phyloP scores from a whole-genome alignment of 2,113 vertebrate genomes.

The Scomber japonicus region DNA sequence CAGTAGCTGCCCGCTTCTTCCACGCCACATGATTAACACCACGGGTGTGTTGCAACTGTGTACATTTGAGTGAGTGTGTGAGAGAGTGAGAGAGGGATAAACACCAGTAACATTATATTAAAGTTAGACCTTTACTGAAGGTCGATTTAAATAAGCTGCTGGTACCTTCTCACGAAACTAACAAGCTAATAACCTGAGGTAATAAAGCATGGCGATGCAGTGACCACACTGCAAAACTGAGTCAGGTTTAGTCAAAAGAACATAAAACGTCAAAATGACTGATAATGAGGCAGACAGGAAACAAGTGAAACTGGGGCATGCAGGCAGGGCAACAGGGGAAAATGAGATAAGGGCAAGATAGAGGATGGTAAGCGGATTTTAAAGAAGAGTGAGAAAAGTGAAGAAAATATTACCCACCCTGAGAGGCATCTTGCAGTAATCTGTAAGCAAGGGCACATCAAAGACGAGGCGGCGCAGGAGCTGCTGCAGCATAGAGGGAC shows the following conservation, averaged over 20 bases:
- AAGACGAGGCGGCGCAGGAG: constrained; percentile 95
- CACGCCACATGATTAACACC: constrained; percentile 42
- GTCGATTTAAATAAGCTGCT: constrained; percentile 3
- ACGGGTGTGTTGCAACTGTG: constrained; percentile 21
- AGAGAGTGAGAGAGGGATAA: background rate
- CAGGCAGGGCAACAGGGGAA: background rate
- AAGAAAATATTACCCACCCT: constrained; percentile 87
- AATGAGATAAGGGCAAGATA: constrained; percentile 4
- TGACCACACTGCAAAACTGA: background rate
- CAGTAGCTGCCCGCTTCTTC: constrained; percentile 16
- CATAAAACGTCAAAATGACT: background rate
- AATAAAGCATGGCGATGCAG: background rate
- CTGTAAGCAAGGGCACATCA: constrained; percentile 95
- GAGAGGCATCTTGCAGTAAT: constrained; percentile 99
- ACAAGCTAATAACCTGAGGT: constrained; percentile 8
- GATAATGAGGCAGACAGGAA: background rate
- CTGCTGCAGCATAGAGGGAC: constrained; percentile 97
- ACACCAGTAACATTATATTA: background rate
- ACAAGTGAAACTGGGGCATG: background rate
- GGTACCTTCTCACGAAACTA: background rate
- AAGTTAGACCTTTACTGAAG: constrained; percentile 6
- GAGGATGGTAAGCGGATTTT: constrained; percentile 7
- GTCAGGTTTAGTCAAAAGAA: background rate
- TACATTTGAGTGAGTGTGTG: constrained; percentile 9
- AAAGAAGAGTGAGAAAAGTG: constrained; percentile 5